Conservation (phyloP, 1,140 invertebrate genomes). For the Brachionus paranguensis region DNA sequence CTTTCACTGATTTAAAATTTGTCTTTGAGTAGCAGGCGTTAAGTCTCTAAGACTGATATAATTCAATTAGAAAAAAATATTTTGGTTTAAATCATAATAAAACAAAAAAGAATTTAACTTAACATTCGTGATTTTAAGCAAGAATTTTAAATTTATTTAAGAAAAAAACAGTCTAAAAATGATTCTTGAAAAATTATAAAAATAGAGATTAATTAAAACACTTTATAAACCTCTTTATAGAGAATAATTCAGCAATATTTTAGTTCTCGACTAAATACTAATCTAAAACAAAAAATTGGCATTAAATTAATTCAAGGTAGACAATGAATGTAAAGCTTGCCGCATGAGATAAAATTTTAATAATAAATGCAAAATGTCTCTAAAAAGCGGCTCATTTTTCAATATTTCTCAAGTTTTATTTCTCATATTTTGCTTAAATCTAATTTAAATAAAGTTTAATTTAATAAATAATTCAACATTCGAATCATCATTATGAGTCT, state of each 20-base stretch:
- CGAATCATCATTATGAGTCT: background rate
- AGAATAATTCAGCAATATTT: background rate
- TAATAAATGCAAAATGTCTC: slow-evolving; percentile 17
- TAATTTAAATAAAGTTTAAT: background rate
- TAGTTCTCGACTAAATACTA: background rate
- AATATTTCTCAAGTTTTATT: background rate
- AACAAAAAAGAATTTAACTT: background rate
- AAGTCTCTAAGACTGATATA: background rate
- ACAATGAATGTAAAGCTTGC: background rate
- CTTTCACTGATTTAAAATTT: background rate
- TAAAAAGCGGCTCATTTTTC: background rate
- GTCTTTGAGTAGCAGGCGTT: background rate
- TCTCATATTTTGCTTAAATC: background rate
- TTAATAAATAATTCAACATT: background rate
- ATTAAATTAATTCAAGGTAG: slow-evolving; percentile 13
- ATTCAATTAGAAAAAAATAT: background rate
- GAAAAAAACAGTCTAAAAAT: background rate
- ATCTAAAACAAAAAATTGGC: background rate
- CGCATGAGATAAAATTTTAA: slow-evolving; percentile 10
- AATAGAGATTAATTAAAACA: background rate
- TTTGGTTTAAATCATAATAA: background rate
- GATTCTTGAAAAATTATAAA: background rate
- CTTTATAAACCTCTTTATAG: background rate
- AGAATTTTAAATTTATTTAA: background rate
- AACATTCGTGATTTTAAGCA: background rate